Base-by-base conservation (phyloP, 1,140 invertebrate genomes). In the Lepidotrigona ventralis region DNA sequence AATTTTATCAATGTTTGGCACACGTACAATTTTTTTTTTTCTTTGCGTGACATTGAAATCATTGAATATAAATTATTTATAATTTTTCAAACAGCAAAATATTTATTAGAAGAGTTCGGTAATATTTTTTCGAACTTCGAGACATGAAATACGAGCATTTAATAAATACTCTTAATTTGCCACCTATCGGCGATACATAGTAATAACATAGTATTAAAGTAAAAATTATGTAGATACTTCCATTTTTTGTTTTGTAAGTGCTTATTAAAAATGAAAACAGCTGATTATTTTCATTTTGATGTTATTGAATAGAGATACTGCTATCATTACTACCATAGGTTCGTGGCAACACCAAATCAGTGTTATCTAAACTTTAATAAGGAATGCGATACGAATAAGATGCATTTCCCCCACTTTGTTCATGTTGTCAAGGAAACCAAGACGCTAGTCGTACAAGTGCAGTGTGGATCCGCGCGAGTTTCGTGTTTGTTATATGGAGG, bases 271-370 rank as follows among this genome's bases (percentile, higher is more conserved):
- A 64, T 72, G 76, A 89, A 89, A 92, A 90, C 90, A 92, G 90
- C 89, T 92, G 90, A 93, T 91, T 86, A 29, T 77, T 81, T 74
- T 86, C 63, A 19, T 81, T 88, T 89, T 89, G 84, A 90, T 86
- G 68, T 91, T 87, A 63, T 58, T 66, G 3, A 51, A 19, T 1
- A 58, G 29, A 82, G n/a, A 70, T 63, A 64, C 72, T 15, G 15
- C 53, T 53, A n/a, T 60, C 63, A 12, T 17, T 53, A 58, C 29
- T 54, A 58, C 12, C 9, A 46, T 53, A 26, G 71, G 8, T 60
- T 78, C 15, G 23, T 72, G n/a, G n/a, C 26, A 63, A 29, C 68
- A 46, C 26, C 19, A 73, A 60, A 72, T 84, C n/a, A 39, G 21
- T 69, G 66, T 39, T 69, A 33, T 51, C 46, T 19, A 26, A 72